These are phyloP conservation scores for Portunus trituberculatus DNA, from an alignment of 1,140 invertebrate species.

Conservation along the genomic window DNA sequence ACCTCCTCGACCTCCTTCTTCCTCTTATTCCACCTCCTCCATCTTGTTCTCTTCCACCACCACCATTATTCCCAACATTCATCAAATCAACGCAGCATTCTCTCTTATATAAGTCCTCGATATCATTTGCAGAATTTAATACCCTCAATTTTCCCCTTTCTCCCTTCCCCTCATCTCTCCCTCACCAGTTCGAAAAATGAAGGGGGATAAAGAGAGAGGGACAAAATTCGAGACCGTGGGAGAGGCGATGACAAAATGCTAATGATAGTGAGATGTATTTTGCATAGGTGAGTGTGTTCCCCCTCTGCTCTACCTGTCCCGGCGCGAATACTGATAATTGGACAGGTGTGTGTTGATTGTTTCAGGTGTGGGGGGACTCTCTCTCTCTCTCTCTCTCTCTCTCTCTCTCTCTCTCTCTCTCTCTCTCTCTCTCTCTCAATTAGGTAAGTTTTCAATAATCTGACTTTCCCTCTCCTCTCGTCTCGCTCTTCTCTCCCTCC, in stretches of 20 bases:
- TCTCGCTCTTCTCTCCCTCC: background rate
- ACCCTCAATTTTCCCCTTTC: background rate
- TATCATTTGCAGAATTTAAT: background rate
- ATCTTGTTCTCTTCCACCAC: too few relatives aligned
- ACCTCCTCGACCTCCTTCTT: too few relatives aligned
- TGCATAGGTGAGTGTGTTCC: background rate
- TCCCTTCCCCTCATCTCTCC: background rate
- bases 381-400: constrained; percentile 40
- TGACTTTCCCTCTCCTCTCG: background rate
- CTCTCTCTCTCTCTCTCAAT: constrained; percentile 42
- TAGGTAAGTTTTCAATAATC: too few relatives aligned
- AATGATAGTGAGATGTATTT: background rate
- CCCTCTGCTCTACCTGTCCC: background rate
- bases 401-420: constrained; percentile 27
- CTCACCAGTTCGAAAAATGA: background rate
- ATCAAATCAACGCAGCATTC: background rate
- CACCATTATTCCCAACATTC: background rate
- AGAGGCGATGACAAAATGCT: background rate
- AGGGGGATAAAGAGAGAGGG: too few relatives aligned
- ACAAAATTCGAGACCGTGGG: too few relatives aligned
- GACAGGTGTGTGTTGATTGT: constrained; percentile 27
- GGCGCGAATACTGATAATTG: background rate
- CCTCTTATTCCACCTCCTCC: too few relatives aligned
- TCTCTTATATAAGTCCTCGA: background rate
- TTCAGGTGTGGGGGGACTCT: background rate